Evolutionary conservation across 2,113 vertebrate genomes (phyloP), one percentile per base, ranked within the genome.

Genomic region (Carollia perspicillata): DNA sequence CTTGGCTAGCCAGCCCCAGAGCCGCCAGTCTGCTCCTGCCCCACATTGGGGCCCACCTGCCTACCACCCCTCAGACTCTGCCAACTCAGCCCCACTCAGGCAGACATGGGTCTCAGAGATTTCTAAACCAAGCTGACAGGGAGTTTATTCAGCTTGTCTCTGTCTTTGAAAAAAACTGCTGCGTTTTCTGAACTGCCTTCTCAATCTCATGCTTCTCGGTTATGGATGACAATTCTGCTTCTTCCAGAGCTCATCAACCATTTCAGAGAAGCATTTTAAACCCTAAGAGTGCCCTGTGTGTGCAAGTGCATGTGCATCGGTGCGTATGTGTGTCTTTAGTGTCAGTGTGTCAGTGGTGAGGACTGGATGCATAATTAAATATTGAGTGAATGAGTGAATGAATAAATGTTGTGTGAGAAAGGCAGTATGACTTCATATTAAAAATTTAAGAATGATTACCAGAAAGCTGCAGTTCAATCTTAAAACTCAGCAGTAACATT

Each of bases 271-370:
- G 49, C 0, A 33, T 65, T 78, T 80, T 37, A 77, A 60, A 17
- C 2, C 10, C 28, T 13, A 2, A 18, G 58, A 35, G 35, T 42
- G 4, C 55, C 53, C 85, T 0, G 0, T 51, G 2, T 3, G 0
- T 65, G 18, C 66, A 14, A 6, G 8, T 51, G 16, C 35, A 37
- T 37, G 0, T 20, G 23, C n/a, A 9, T 11, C 12, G 60, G 35
- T 53, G 42, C n/a, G 10, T 30, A 14, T 51, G 40, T 8, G 6
- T 44, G 35, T 66, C 44, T 69, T 6, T 3, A 47, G 8, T 75
- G 42, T 55, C 26, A 23, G 14, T 37, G 10, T 44, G 8, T 77
- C n/a, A n/a, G 11, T 10, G 28, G 42, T 44, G 16, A 74, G 37
- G 18, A 58, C 78, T 37, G 6, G 28, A 40, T 35, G 40, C 2